Percentiles rank a stretch among this genome's conserved stretches.
phyloP scores from a whole-genome alignment of 1,140 invertebrate genomes.

The Batillaria attramentaria region DNA sequence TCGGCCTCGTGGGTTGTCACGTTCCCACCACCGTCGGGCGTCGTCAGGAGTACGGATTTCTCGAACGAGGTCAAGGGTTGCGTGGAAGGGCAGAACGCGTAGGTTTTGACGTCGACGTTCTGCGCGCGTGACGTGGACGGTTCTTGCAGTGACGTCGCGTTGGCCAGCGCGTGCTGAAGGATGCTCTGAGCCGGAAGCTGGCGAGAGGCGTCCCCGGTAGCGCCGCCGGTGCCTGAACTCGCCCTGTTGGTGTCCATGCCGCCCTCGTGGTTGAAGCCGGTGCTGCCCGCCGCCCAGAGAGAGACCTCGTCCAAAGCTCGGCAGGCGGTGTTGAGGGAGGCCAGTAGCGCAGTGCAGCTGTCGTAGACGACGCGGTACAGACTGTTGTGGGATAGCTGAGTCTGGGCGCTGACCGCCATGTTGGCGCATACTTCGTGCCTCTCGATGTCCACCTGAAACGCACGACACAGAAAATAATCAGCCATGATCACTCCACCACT shows the following conservation, averaged over 20 bases:
- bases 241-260: neutral
- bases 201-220: neutral
- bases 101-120: constrained; percentile 32
- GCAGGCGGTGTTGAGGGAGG: constrained; percentile 37
- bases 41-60: constrained; percentile 25
- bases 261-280: neutral
- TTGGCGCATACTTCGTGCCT: constrained; percentile 37
- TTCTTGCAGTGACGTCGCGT: constrained; percentile 27
- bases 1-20: constrained; percentile 16
- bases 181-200: constrained; percentile 3
- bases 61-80: constrained; percentile 39
- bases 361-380: constrained; percentile 33
- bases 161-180: constrained; percentile 19
- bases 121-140: constrained; percentile 1
- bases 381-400: constrained; percentile 21
- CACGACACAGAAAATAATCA: no score
- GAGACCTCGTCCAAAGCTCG: constrained; percentile 19
- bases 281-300: neutral
- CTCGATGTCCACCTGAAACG: constrained; percentile 32
- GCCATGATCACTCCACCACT: no score
- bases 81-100: constrained; percentile 42
- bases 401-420: constrained; percentile 36
- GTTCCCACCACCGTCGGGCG: neutral
- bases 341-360: constrained; percentile 40
- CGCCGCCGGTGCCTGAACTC: neutral